phyloP scores from a whole-genome alignment of 2,888 invertebrate species.

The Aporophyla nigra region DNA sequence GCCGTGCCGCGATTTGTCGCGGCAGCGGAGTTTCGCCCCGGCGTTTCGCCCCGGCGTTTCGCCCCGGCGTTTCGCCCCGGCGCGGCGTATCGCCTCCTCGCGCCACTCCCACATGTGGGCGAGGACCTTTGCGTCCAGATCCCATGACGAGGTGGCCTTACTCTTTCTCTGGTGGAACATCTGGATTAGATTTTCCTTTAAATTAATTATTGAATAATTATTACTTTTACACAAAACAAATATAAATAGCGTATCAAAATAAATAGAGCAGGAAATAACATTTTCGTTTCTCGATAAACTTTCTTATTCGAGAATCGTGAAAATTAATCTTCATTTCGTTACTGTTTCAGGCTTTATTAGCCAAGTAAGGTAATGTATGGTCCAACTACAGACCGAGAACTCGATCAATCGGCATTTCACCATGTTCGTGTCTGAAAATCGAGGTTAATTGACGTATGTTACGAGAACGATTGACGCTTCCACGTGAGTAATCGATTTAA shows the following conservation, averaged over 20 bases:
- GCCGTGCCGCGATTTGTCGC: too few relatives aligned
- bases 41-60: too few relatives aligned
- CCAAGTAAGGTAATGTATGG: constrained; percentile 66
- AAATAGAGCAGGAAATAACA: constrained; percentile 23
- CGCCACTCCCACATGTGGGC: too few relatives aligned
- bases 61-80: too few relatives aligned
- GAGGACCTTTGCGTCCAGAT: too few relatives aligned
- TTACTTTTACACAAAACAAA: not conserved
- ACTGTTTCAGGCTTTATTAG: constrained; percentile 65
- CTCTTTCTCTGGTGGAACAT: not conserved
- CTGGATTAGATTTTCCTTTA: not conserved
- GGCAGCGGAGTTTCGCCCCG: too few relatives aligned
- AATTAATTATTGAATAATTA: not conserved
- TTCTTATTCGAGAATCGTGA: constrained; percentile 56
- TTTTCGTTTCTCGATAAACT: constrained; percentile 38
- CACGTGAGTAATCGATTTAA: constrained; percentile 84
- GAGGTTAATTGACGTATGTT: constrained; percentile 81
- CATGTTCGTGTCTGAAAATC: constrained; percentile 66
- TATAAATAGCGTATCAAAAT: constrained; percentile 1
- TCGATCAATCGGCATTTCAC: constrained; percentile 68
- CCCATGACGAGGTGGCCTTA: too few relatives aligned
- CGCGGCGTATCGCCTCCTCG: too few relatives aligned
- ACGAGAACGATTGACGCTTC: constrained; percentile 81
- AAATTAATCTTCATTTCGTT: constrained; percentile 67
- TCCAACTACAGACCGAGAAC: constrained; percentile 60